Evolutionary conservation across 2,797 vertebrate species (phyloP).

Genomic region (Adelosebastes latens): DNA sequence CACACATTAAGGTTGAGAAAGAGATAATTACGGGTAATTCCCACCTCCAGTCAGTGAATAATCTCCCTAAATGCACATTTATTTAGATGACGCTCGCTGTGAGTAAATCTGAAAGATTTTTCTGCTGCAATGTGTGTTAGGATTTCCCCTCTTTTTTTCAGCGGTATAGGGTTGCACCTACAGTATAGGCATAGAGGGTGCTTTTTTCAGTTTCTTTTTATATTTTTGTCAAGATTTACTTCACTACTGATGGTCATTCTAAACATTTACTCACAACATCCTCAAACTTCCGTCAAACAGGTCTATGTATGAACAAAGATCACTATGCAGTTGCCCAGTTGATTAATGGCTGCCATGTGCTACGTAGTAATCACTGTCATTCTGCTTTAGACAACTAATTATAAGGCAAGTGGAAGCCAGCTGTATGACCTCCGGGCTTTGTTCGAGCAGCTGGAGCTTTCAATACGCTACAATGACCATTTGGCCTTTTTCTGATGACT

Average conservation of each 20-base stretch:
- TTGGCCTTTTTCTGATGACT: conserved; percentile 32
- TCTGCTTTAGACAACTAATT: conserved; percentile 57
- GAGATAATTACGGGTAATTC: conserved; percentile 7
- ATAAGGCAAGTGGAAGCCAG: conserved; percentile 56
- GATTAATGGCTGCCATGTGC: conserved; percentile 58
- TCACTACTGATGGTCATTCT: not conserved
- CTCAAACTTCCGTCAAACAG: not conserved
- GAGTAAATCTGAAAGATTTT: not conserved
- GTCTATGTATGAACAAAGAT: conserved; percentile 6
- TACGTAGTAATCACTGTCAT: conserved; percentile 61
- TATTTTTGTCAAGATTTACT: not conserved
- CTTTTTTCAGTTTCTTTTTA: not conserved
- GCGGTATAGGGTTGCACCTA: not conserved
- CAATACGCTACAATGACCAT: conserved; percentile 54
- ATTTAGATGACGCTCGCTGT: not conserved
- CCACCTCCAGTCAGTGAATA: conserved; percentile 14
- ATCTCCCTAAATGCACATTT: conserved; percentile 6
- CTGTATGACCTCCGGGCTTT: conserved; percentile 62
- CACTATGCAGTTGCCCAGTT: conserved; percentile 18
- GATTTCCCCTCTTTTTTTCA: not conserved
- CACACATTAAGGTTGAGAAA: conserved; percentile 17
- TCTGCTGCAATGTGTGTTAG: not conserved
- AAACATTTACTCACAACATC: conserved; percentile 4
- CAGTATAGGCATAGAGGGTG: accelerated
- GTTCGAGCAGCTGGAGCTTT: conserved; percentile 61